Evolutionary conservation across 2,797 vertebrate genomes (phyloP), one percentile per base, ranked within the genome.

Genomic region (Trachops cirrhosus): DNA sequence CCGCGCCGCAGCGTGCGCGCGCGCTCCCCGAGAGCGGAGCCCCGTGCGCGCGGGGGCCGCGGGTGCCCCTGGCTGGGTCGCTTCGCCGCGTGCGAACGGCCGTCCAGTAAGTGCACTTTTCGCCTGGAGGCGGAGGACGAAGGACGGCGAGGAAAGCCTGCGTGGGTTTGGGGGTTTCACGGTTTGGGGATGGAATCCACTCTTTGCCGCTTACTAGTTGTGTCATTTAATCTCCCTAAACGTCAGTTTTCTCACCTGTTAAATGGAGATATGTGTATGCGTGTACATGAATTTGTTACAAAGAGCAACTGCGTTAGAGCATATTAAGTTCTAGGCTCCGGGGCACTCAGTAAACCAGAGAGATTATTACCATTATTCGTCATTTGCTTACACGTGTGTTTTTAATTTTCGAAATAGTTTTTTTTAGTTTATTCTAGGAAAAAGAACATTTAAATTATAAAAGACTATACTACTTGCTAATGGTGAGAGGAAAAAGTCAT

Each of bases 1-100:
- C 91, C 94, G 97, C 96, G 94, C 96, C 95, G 95, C 93, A 83
- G 82, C 93, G 95, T 97, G 97, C 96, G 97, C 95, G 97, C 93
- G 93, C 95, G 77, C 95, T 95, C 96, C 90, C 86, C 2, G 14
- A 92, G 62, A 93, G 19, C 48, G 71, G 85, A 86, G n/a, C 85
- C 90, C 79, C 12, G 90, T 75, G 97, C 82, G 80, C 87, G 95
- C 84, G 9, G 62, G 70, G 80, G 48, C 71, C 59, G 85, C 71
- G 54, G 84, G 57, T 29, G 86, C 85, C 14, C 86, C 32, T 0
- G 21, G 9, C 29, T 26, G 39, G 83, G 78, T 37, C 16, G 15
- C n/a, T 5, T 34, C 39, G 10, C 39, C 1, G 9, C 16, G 8
- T 2, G 5, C 16, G 10, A 32, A 32, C 0, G 0, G 3, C 1